A percentile compares a stretch with the other conserved stretches of the same genome.
phyloP scores from a whole-genome alignment of 2,113 vertebrate genomes.

The Lagopus muta region DNA sequence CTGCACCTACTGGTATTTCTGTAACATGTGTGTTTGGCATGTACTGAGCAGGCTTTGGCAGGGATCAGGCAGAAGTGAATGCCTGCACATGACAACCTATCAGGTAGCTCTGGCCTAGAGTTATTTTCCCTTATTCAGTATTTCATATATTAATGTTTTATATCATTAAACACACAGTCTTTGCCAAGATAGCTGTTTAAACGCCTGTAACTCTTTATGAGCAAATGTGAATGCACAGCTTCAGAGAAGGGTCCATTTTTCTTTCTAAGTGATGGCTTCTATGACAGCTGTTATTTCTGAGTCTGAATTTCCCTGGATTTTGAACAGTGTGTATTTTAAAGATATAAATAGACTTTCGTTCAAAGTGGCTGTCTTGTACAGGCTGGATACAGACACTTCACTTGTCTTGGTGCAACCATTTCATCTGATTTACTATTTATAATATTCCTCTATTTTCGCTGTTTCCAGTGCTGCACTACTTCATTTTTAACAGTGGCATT shows the following conservation, averaged over 20 bases:
- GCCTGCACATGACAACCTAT: not conserved
- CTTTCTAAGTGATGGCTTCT: conserved; percentile 20
- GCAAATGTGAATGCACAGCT: not conserved
- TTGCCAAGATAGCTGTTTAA: not conserved
- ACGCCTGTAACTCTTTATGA: not conserved
- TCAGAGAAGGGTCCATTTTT: not conserved
- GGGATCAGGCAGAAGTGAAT: not conserved
- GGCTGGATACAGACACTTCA: not conserved
- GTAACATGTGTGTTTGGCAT: not conserved
- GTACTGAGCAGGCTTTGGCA: not conserved
- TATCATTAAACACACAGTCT: not conserved
- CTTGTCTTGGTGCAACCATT: not conserved
- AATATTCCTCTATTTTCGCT: not conserved
- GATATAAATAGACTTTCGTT: conserved; percentile 15
- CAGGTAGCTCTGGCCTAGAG: not conserved
- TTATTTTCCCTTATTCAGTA: not conserved
- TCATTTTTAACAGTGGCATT: conserved; percentile 15
- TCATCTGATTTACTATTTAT: conserved; percentile 19
- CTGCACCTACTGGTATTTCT: not conserved
- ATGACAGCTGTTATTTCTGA: not conserved
- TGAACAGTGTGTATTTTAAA: conserved; percentile 3
- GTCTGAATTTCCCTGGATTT: not conserved
- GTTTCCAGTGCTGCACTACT: not conserved
- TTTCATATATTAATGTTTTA: not conserved
- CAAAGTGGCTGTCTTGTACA: not conserved